phyloP scores from a whole-genome alignment of 2,888 invertebrate genomes.

The Blastobasis lacticolella region DNA sequence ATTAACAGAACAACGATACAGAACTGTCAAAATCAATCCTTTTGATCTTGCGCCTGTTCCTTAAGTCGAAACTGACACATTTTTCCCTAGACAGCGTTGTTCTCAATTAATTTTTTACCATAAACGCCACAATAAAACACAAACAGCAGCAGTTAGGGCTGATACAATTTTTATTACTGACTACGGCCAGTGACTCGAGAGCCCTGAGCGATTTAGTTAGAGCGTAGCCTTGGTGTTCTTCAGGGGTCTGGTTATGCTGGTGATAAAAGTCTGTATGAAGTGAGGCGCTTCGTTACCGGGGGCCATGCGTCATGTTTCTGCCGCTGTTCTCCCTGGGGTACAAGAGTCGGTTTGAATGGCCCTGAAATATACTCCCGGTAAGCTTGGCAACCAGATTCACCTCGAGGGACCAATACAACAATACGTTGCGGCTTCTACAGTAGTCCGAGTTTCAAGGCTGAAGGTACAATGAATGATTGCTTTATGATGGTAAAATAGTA shows the following conservation, averaged over 20 bases:
- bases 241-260: slow-evolving; percentile 26
- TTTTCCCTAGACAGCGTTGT: too few species aligned
- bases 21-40: too few species aligned
- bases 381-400: slow-evolving; percentile 1
- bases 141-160: slow-evolving; percentile 1
- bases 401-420: too few species aligned
- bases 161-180: slow-evolving; percentile 1
- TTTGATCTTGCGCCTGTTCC: too few species aligned
- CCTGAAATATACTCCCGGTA: slow-evolving; percentile 14
- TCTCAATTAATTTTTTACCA: too few species aligned
- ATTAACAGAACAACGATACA: too few species aligned
- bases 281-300: slow-evolving; percentile 24
- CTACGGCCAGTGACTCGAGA: slow-evolving; percentile 20
- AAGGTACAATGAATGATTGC: too few species aligned
- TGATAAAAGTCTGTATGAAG: slow-evolving; percentile 23
- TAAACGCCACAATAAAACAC: slow-evolving; percentile 22
- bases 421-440: too few species aligned
- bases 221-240: background rate
- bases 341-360: slow-evolving; percentile 14
- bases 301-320: slow-evolving; percentile 37
- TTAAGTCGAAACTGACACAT: too few species aligned
- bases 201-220: slow-evolving; percentile 18
- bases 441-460: too few species aligned
- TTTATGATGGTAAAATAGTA: too few species aligned
- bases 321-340: slow-evolving; percentile 25